Evolutionary conservation across 2,113 vertebrate species (phyloP), one percentile per base, ranked within the genome.

Genomic region (Percina caprodes): DNA sequence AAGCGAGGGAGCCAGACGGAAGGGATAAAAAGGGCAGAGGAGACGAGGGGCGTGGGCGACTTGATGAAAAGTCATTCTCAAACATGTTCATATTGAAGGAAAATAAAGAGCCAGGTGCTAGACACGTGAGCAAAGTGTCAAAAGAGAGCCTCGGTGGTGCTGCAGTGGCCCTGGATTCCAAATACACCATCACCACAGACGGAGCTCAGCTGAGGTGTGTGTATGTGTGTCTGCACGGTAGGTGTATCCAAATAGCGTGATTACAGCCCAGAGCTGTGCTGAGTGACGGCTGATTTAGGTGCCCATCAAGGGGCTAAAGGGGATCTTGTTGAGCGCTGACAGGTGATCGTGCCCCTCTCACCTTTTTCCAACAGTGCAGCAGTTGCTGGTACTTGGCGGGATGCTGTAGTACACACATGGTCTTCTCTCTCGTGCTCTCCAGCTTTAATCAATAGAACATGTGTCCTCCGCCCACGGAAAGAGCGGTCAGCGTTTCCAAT

Each of bases 171-270:
- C 18, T 52, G 42, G 30, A 86, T 55, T 86, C 68, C 35, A 83
- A 84, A 90, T 84, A 89, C 86, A 86, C 75, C 52, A 59, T 76
- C 69, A 51, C 13, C 30, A 55, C 74, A 74, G 77, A 65, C 66
- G 74, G 67, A 62, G 45, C 58, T 35, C 12, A 55, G 42, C 14
- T 49, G 48, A 39, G 33, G 11, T 61, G 65, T 78, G 65, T 67
- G 24, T 48, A 1, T 49, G 24, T 24, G 24, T 59, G 45, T 42
- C 8, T 56, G 16, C 16, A 35, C 39, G 65, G 58, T 65, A 42
- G 33, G 18, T 63, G 51, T 78, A 39, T 87, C 45, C 52, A 23
- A 18, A 58, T 42, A 35, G 66, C 3, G 13, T 74, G 72, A 56
- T 66, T 61, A 23, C 54, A 46, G n/a, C 42, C 54, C 58, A 35